Percentiles rank a stretch among this genome's conserved stretches.
Conservation (phyloP, 2,797 vertebrate species). For the Psittacula derbiana region DNA sequence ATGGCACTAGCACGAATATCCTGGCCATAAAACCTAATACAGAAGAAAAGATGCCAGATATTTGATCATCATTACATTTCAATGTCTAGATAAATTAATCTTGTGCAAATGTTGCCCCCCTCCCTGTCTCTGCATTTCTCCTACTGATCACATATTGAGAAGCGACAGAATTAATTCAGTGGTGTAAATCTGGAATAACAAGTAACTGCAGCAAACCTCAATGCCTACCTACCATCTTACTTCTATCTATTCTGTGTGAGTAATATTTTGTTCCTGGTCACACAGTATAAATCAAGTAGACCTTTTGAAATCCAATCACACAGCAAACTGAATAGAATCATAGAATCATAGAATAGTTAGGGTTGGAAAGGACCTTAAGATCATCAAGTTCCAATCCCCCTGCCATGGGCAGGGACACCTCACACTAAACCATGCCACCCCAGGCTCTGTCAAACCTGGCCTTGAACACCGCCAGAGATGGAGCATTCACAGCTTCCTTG, state of each 20-base stretch:
- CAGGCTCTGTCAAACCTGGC: neutral
- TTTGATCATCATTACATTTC: neutral
- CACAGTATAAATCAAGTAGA: neutral
- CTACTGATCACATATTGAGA: neutral
- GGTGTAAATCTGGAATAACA: neutral
- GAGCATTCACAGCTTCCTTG: neutral
- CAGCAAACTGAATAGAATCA: neutral
- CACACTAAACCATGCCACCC: too few relatives aligned
- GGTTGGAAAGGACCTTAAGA: neutral
- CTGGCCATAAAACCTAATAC: slow-evolving; percentile 87
- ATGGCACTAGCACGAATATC: slow-evolving; percentile 91
- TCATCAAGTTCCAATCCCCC: neutral
- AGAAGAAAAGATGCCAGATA: neutral
- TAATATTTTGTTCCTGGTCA: neutral
- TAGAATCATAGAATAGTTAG: neutral
- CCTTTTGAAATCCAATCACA: neutral
- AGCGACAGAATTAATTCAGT: neutral
- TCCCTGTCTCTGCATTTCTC: neutral
- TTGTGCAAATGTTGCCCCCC: neutral
- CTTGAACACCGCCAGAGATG: neutral
- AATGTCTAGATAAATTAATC: neutral
- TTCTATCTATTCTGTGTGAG: neutral
- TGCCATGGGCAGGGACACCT: neutral
- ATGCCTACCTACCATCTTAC: neutral
- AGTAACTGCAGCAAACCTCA: neutral